Evolutionary conservation across 2,888 invertebrate species (phyloP).

Genomic region (Terebella lapidaria): DNA sequence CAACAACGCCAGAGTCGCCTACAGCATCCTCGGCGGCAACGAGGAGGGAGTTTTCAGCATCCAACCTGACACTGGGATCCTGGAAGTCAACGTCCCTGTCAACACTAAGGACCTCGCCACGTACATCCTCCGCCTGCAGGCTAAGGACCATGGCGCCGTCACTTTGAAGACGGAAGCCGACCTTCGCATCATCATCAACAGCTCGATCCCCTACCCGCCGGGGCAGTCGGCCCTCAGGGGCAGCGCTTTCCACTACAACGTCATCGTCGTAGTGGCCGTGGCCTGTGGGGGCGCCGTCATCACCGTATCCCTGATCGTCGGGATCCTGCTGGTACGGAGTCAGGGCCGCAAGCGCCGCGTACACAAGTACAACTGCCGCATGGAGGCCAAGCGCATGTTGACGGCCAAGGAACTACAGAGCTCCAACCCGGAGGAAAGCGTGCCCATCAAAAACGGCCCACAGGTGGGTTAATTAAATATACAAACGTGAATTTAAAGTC

Average conservation of each 20-base stretch:
- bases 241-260: constrained; percentile 8
- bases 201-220: constrained; percentile 4
- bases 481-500: no score
- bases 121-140: neutral
- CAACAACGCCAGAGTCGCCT: constrained; percentile 11
- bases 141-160: neutral
- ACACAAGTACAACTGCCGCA: constrained; percentile 24
- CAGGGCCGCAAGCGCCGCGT: constrained; percentile 16
- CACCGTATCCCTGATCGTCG: constrained; percentile 13
- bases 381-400: constrained; percentile 21
- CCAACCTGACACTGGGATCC: neutral
- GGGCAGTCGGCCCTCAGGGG: neutral
- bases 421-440: neutral
- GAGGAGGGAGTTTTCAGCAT: neutral
- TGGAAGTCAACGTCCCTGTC: neutral
- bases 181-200: constrained; percentile 16
- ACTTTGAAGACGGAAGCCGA: neutral
- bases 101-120: neutral
- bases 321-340: constrained; percentile 17
- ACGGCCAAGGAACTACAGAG: constrained; percentile 8
- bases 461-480: constrained; percentile 2
- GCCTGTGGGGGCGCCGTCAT: constrained; percentile 20
- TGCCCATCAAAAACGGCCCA: constrained; percentile 7
- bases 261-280: constrained; percentile 18
- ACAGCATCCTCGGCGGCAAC: constrained; percentile 10